Evolutionary conservation across 2,113 vertebrate genomes (phyloP).

Genomic region (Himantopus leucocephalus): DNA sequence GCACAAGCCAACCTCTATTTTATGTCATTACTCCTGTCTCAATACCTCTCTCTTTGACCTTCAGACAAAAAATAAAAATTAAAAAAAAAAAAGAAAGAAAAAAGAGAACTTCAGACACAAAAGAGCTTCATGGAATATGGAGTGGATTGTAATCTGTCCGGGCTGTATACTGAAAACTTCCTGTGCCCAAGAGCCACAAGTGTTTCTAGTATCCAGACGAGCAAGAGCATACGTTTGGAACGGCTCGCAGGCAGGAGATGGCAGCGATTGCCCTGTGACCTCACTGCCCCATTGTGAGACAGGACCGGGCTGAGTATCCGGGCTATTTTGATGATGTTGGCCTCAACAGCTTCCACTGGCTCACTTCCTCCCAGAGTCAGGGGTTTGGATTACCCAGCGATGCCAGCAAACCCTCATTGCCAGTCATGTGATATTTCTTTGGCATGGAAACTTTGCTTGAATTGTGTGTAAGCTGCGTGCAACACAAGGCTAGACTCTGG

Average conservation of each 20-base stretch:
- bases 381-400: conserved; percentile 17
- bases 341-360: not conserved
- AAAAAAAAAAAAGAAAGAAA: rapidly evolving
- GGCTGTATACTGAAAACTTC: not conserved
- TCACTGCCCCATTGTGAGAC: not conserved
- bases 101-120: not conserved
- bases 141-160: not conserved
- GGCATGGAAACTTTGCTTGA: not conserved
- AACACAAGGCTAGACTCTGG: not conserved
- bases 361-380: conserved; percentile 8
- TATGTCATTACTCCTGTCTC: not conserved
- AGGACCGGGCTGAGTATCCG: not conserved
- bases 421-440: not conserved
- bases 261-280: not conserved
- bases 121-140: not conserved
- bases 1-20: not conserved
- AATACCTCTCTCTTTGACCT: not conserved
- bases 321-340: conserved; percentile 15
- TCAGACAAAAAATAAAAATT: not conserved
- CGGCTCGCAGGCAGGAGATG: not conserved
- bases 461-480: not conserved
- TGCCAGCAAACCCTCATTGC: not conserved
- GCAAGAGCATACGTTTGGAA: not conserved
- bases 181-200: not conserved
- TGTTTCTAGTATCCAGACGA: not conserved